phyloP scores from a whole-genome alignment of 2,113 vertebrate species.

The Trematocara marginatum region DNA sequence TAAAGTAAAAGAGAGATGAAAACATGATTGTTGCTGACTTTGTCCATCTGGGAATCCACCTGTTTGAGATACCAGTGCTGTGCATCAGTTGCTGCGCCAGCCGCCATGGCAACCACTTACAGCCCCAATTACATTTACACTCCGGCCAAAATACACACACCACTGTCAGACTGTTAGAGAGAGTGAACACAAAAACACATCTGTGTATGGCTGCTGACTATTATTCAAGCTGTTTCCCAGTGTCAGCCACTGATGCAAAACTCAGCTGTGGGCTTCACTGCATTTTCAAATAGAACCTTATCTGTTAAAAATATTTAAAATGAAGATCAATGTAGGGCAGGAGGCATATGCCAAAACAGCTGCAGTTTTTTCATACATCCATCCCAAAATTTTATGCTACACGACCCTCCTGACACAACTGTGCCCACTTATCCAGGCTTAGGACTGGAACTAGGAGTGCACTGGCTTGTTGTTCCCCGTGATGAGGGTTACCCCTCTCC shows the following conservation, averaged over 20 bases:
- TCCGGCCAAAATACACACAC: neutral
- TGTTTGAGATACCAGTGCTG: neutral
- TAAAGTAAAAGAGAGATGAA: neutral
- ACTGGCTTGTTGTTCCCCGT: neutral
- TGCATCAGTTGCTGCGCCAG: neutral
- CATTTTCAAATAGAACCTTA: neutral
- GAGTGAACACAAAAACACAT: neutral
- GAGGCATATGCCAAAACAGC: neutral
- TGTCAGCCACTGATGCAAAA: neutral
- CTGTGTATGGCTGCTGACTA: neutral
- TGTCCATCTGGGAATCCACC: constrained; percentile 30
- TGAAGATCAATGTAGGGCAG: neutral
- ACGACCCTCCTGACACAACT: neutral
- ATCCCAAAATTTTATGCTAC: neutral
- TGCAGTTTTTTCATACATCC: neutral
- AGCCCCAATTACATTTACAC: neutral
- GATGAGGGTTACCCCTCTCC: neutral
- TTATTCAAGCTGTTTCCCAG: neutral
- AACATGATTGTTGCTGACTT: constrained; percentile 20
- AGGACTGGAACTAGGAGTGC: neutral
- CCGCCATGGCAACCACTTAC: neutral
- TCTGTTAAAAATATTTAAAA: neutral
- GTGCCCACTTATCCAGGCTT: neutral
- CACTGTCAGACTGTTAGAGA: neutral
- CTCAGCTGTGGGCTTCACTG: neutral